phyloP scores from a whole-genome alignment of 2,113 vertebrate species.

The Capricornis sumatraensis region DNA sequence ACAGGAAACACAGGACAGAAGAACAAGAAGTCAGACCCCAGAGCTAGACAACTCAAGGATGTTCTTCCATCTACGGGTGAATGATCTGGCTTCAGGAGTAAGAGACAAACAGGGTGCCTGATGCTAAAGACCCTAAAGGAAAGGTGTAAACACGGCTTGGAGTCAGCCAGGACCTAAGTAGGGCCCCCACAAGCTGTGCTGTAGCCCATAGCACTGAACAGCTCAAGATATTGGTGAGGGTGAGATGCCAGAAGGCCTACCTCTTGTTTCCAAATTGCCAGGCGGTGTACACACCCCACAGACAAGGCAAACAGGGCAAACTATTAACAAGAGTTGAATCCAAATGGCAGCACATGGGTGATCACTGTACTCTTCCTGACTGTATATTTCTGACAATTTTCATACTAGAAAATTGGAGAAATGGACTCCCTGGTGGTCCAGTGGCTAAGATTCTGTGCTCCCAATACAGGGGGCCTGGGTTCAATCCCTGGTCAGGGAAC shows the following conservation, averaged over 20 bases:
- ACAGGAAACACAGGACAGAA: not conserved
- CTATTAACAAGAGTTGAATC: not conserved
- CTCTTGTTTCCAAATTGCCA: not conserved
- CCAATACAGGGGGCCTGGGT: not conserved
- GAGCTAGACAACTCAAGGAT: not conserved
- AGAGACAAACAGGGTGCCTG: not conserved
- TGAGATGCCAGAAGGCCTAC: not conserved
- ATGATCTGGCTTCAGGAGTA: not conserved
- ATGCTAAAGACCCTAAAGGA: not conserved
- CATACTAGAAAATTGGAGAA: not conserved
- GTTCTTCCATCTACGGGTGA: not conserved
- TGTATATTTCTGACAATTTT: not conserved
- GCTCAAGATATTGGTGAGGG: too few relatives aligned
- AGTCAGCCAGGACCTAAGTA: not conserved
- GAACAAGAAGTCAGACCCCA: not conserved
- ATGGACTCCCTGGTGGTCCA: not conserved
- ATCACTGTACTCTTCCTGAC: not conserved
- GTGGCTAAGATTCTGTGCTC: not conserved
- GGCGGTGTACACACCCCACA: not conserved
- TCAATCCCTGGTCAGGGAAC: not conserved
- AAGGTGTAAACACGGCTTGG: not conserved
- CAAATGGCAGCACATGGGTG: not conserved
- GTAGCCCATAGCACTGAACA: not conserved
- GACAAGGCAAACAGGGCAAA: not conserved
- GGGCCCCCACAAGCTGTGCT: fast-evolving